Evolutionary conservation across 2,888 invertebrate genomes (phyloP).

Genomic region (Zelleria hepariella): DNA sequence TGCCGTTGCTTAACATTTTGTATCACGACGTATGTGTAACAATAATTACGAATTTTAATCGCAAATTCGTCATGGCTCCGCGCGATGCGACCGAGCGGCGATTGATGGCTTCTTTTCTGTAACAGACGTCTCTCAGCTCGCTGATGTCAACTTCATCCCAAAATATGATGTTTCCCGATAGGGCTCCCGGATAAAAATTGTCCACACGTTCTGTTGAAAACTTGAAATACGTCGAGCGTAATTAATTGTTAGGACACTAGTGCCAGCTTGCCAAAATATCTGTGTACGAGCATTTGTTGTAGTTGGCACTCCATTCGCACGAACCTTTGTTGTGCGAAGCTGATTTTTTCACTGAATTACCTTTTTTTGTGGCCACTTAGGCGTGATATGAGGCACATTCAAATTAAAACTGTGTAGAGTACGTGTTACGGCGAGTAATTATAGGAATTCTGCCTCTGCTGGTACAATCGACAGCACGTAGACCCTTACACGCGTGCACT

Average conservation of each 20-base stretch:
- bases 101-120: background rate
- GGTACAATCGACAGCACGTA: too few relatives aligned
- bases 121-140: background rate
- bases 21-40: slow-evolving; percentile 14
- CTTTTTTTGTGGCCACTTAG: background rate
- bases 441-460: too few relatives aligned
- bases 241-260: background rate
- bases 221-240: background rate
- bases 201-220: background rate
- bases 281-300: background rate
- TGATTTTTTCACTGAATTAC: background rate
- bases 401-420: too few relatives aligned
- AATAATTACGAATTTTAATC: background rate
- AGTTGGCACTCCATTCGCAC: background rate
- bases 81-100: background rate
- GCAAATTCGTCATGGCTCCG: background rate
- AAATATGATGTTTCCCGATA: background rate
- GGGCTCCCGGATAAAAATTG: background rate
- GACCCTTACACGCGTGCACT: too few relatives aligned
- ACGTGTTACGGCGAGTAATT: too few relatives aligned
- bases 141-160: too few relatives aligned
- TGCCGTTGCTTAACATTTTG: slow-evolving; percentile 29
- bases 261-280: background rate
- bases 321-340: background rate
- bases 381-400: too few relatives aligned